Evolutionary conservation across 2,797 vertebrate species (phyloP).

Genomic region (Ceryle rudis): DNA sequence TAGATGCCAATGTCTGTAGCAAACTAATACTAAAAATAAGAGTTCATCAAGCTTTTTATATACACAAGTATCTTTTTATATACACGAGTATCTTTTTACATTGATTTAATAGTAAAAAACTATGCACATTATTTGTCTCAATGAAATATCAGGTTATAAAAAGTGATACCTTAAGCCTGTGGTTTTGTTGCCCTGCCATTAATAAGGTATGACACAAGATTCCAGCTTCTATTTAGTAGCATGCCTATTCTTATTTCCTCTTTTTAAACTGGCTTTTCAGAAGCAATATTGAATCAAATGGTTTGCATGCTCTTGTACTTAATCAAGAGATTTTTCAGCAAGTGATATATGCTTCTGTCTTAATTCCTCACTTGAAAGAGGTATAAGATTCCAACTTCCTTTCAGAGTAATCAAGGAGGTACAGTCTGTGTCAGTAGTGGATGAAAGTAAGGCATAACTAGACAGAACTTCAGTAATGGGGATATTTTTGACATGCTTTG

Average conservation of each 20-base stretch:
- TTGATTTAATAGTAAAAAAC: background rate
- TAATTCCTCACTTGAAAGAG: background rate
- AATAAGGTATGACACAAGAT: background rate
- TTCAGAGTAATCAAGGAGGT: background rate
- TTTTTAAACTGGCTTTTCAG: background rate
- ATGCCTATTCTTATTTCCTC: background rate
- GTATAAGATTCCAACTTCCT: background rate
- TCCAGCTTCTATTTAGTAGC: background rate
- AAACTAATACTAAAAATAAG: background rate
- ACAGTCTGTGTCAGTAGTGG: background rate
- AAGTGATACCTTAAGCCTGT: background rate
- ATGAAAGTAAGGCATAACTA: background rate
- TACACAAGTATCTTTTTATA: accelerated
- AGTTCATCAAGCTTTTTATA: background rate
- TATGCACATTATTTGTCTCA: background rate
- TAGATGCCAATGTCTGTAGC: background rate
- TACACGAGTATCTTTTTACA: accelerated
- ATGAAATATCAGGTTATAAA: background rate
- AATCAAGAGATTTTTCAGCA: background rate
- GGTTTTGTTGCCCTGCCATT: background rate
- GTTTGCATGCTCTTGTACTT: background rate
- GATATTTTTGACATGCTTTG: background rate
- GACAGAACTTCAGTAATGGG: background rate
- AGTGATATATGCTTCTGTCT: background rate
- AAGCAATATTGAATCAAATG: background rate